These are phyloP conservation scores for Scaptomyza parva DNA, from an alignment of 2,888 invertebrate genomes.

Conservation along the genomic window DNA sequence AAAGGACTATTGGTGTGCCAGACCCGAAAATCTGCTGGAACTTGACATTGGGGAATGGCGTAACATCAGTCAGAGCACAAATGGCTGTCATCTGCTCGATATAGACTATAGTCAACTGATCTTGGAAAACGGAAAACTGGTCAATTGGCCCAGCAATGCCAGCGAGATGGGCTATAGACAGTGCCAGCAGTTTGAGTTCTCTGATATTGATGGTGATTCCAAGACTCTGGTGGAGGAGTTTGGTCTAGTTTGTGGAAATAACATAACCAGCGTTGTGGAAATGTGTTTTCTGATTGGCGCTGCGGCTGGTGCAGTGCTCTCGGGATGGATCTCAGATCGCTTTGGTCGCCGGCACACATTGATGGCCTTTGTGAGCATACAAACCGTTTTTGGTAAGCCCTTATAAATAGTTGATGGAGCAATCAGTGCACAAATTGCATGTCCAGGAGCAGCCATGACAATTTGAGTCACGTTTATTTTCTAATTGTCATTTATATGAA, in stretches of 20 bases:
- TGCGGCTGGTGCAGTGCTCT: constrained; percentile 88
- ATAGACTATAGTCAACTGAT: constrained; percentile 61
- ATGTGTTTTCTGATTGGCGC: constrained; percentile 89
- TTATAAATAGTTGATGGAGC: constrained; percentile 47
- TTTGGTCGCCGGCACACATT: constrained; percentile 88
- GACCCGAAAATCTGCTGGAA: constrained; percentile 84
- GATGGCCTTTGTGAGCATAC: constrained; percentile 86
- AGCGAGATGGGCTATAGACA: constrained; percentile 56
- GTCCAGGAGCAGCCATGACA: constrained; percentile 21
- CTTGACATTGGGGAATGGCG: constrained; percentile 85
- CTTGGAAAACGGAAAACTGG: constrained; percentile 50
- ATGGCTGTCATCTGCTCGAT: constrained; percentile 85
- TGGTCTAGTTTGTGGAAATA: constrained; percentile 87
- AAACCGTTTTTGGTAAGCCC: constrained; percentile 86
- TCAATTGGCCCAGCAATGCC: constrained; percentile 62
- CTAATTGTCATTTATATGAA: constrained; percentile 73
- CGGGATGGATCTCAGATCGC: constrained; percentile 88
- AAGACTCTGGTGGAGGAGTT: constrained; percentile 87
- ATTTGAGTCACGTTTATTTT: constrained; percentile 51
- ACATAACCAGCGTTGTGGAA: constrained; percentile 87
- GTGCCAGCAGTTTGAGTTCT: constrained; percentile 85
- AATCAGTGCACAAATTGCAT: constrained; percentile 40
- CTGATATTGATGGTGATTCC: constrained; percentile 61
- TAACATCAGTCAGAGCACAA: constrained; percentile 86
- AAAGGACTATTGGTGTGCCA: constrained; percentile 87